phyloP scores from a whole-genome alignment of 2,113 vertebrate species.

The Apteryx mantelli region DNA sequence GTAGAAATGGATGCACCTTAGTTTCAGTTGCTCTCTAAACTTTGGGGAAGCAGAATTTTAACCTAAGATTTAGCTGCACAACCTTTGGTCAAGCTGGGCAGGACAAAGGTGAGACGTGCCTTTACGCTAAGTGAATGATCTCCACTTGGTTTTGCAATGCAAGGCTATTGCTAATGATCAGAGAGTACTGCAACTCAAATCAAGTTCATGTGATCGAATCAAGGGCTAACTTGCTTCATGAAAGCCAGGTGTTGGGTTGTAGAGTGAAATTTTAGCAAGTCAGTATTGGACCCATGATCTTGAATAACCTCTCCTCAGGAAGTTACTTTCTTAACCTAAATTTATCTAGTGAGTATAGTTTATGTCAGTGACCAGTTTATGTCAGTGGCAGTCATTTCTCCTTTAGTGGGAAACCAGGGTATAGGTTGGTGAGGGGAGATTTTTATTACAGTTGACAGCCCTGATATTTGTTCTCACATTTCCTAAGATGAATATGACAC shows the following conservation, averaged over 20 bases:
- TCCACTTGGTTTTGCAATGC: rapidly evolving
- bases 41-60: not conserved
- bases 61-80: not conserved
- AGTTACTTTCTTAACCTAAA: not conserved
- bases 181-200: not conserved
- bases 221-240: not conserved
- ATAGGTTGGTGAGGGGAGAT: not conserved
- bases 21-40: not conserved
- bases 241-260: not conserved
- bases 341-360: not conserved
- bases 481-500: not conserved
- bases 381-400: not conserved
- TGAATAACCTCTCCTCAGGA: not conserved
- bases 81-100: rapidly evolving
- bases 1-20: not conserved
- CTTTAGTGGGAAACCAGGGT: not conserved
- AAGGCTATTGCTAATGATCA: not conserved
- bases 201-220: not conserved
- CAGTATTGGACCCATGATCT: not conserved
- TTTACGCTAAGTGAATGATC: not conserved
- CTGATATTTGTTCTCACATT: not conserved
- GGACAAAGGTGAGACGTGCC: not conserved
- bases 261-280: not conserved
- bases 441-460: not conserved
- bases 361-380: not conserved